Evolutionary conservation across 2,113 vertebrate genomes (phyloP).

Genomic region (Odontesthes bonariensis): DNA sequence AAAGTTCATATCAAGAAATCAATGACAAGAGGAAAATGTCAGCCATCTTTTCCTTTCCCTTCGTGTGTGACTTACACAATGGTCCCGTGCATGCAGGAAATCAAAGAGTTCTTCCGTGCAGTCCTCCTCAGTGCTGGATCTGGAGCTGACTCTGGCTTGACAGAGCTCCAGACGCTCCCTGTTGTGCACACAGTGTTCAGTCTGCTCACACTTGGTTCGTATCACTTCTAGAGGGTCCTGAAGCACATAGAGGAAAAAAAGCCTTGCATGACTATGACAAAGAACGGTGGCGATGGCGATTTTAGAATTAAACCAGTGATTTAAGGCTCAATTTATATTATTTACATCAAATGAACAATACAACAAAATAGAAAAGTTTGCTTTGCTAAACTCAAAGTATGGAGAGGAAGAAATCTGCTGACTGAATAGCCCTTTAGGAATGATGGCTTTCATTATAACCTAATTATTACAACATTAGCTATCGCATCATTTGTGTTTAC

Average conservation of each 20-base stretch:
- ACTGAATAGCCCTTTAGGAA: too few relatives aligned
- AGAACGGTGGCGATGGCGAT: neutral
- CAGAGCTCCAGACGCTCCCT: conserved; percentile 87
- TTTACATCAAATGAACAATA: too few relatives aligned
- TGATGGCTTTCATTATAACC: too few relatives aligned
- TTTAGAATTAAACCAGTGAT: neutral
- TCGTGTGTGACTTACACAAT: conserved; percentile 85
- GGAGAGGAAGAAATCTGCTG: neutral
- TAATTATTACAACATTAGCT: too few relatives aligned
- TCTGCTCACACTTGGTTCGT: conserved; percentile 86
- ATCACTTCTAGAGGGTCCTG: conserved; percentile 88
- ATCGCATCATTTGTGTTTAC: neutral
- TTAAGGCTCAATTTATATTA: neutral
- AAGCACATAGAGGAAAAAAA: neutral
- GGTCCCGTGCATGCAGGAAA: conserved; percentile 92
- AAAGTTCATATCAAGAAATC: too few relatives aligned
- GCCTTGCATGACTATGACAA: neutral
- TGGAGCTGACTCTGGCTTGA: conserved; percentile 82
- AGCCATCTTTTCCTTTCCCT: neutral
- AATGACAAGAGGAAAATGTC: neutral
- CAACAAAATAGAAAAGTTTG: neutral
- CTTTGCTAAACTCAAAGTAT: neutral
- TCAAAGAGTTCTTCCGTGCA: conserved; percentile 96
- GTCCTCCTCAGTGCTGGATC: conserved; percentile 85
- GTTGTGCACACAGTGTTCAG: conserved; percentile 86